Evolutionary conservation across 2,888 invertebrate genomes (phyloP).

Genomic region (Listrodromus nycthemerus): DNA sequence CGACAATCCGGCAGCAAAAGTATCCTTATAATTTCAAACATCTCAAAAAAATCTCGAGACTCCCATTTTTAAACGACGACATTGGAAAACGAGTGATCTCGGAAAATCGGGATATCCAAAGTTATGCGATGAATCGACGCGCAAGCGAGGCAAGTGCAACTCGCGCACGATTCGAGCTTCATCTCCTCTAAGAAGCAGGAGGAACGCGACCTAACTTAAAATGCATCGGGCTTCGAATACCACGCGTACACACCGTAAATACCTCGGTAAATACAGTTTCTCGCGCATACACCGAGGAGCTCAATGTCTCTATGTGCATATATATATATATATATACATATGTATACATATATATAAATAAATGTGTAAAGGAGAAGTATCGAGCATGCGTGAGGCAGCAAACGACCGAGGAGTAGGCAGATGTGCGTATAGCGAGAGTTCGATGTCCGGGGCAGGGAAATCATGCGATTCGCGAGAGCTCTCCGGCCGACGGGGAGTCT

Average conservation of each 20-base stretch:
- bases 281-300: not conserved
- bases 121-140: not conserved
- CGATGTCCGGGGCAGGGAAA: conserved; percentile 78
- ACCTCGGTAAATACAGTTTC: conserved; percentile 42
- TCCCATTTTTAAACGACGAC: too few relatives aligned
- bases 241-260: conserved; percentile 56
- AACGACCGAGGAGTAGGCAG: conserved; percentile 55
- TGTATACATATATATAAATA: not conserved
- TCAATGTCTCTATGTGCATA: not conserved
- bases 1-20: too few relatives aligned
- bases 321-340: not conserved
- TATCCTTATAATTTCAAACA: too few relatives aligned
- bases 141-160: not conserved
- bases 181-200: conserved; percentile 41
- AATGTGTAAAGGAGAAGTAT: not conserved
- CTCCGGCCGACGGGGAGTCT: conserved; percentile 44
- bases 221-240: conserved; percentile 59
- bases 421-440: conserved; percentile 72
- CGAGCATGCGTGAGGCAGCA: conserved; percentile 39
- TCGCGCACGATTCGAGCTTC: not conserved
- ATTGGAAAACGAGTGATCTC: conserved; percentile 2
- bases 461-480: conserved; percentile 71
- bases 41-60: too few relatives aligned
- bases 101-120: conserved; percentile 19
- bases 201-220: conserved; percentile 53